A percentile compares a stretch with the other conserved stretches of the same genome.
Evolutionary conservation across 2,888 invertebrate genomes (phyloP).

Genomic region (Isotomurus palustris): DNA sequence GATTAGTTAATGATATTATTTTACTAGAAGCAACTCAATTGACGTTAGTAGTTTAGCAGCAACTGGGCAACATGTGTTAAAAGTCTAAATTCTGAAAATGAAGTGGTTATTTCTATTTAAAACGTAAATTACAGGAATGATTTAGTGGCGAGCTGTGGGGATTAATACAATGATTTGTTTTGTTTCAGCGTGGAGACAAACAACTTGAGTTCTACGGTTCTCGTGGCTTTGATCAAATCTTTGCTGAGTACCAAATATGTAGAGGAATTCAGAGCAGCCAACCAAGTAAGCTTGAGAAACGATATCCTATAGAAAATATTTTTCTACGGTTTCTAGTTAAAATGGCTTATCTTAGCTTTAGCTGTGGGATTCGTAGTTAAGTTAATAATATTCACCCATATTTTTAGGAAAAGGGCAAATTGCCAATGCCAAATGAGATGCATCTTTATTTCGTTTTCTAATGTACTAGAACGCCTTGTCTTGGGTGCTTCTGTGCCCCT

Average conservation of each 20-base stretch:
- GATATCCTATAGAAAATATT: background rate
- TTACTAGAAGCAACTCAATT: too few relatives aligned
- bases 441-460: background rate
- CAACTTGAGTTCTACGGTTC: slow-evolving; percentile 83
- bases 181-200: slow-evolving; percentile 81
- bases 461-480: too few relatives aligned
- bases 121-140: too few relatives aligned
- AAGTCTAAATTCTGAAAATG: too few relatives aligned
- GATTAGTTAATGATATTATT: too few relatives aligned
- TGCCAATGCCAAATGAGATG: slow-evolving; percentile 16
- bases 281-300: slow-evolving; percentile 77
- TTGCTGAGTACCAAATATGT: slow-evolving; percentile 79
- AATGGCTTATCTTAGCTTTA: background rate
- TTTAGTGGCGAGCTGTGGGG: too few relatives aligned
- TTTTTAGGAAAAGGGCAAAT: slow-evolving; percentile 10
- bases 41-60: too few relatives aligned
- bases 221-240: slow-evolving; percentile 79
- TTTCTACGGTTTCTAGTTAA: background rate
- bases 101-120: too few relatives aligned
- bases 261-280: slow-evolving; percentile 93
- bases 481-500: too few relatives aligned
- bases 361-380: too few relatives aligned
- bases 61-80: too few relatives aligned
- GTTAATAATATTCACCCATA: background rate
- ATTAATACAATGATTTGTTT: background rate